Evolutionary conservation across 92 coral and sea anemone species (phyloP).

Genomic region (Siderastrea radians): DNA sequence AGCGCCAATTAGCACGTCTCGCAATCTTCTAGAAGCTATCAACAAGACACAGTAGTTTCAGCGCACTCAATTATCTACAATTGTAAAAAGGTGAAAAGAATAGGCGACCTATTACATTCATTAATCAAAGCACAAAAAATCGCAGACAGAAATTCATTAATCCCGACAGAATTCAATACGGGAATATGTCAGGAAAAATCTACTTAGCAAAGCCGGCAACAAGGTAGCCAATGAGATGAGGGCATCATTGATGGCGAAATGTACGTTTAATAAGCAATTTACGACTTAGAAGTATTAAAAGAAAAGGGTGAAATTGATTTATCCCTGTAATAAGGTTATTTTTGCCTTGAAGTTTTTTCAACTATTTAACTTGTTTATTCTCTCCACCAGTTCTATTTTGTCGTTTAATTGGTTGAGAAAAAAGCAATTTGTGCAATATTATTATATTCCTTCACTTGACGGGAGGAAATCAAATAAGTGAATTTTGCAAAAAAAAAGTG

Average conservation of each 20-base stretch:
- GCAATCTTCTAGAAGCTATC: background rate
- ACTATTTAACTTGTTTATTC: conserved; percentile 21
- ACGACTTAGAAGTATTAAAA: background rate
- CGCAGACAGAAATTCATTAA: conserved; percentile 33
- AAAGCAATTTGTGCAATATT: conserved; percentile 27
- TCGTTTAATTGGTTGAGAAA: conserved; percentile 29
- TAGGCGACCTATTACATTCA: conserved; percentile 28
- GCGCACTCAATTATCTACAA: conserved; percentile 28
- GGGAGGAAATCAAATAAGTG: conserved; percentile 15
- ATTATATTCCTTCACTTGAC: conserved; percentile 1
- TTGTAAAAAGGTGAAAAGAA: conserved; percentile 40
- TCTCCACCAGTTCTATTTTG: conserved; percentile 27
- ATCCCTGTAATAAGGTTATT: conserved; percentile 24
- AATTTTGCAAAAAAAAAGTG: background rate
- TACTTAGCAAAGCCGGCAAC: background rate
- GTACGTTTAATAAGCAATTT: conserved; percentile 10
- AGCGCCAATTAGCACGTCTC: background rate
- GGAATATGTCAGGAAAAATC: conserved; percentile 7
- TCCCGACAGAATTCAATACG: conserved; percentile 17
- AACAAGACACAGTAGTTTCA: background rate
- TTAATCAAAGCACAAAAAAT: conserved; percentile 23
- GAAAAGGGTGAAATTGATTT: conserved; percentile 17
- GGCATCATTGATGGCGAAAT: conserved; percentile 17
- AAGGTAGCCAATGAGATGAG: conserved; percentile 6
- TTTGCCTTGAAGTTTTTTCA: background rate